Percentiles rank a stretch among this genome's conserved stretches.
These are phyloP conservation scores for Polydrusus cervinus DNA, from an alignment of 2,888 invertebrate species.

Conservation along the genomic window DNA sequence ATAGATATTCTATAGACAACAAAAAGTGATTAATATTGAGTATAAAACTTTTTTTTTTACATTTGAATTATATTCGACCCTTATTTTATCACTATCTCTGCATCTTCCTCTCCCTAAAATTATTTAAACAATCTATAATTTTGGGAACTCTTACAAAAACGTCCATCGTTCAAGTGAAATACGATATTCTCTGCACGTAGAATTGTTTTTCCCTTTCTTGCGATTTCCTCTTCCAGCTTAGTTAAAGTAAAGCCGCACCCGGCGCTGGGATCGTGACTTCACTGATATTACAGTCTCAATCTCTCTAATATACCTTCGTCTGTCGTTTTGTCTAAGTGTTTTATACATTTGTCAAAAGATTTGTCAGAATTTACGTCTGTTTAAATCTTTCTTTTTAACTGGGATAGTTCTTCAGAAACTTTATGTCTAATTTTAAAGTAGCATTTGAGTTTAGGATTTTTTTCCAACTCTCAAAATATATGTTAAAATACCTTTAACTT, in stretches of 20 bases:
- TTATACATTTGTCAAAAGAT: constrained; percentile 30
- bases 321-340: constrained; percentile 29
- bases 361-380: constrained; percentile 6
- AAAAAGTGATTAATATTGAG: too few species aligned
- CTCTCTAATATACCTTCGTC: constrained; percentile 28
- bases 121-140: constrained; percentile 24
- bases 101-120: constrained; percentile 3
- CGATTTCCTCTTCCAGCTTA: constrained; percentile 57
- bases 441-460: too few species aligned
- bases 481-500: too few species aligned
- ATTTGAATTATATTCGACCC: background rate
- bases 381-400: background rate
- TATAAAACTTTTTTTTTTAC: too few species aligned
- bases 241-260: constrained; percentile 63
- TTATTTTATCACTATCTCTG: background rate
- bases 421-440: too few species aligned
- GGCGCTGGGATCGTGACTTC: constrained; percentile 70
- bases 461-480: too few species aligned
- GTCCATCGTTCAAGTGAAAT: constrained; percentile 44
- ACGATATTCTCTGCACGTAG: constrained; percentile 67
- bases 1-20: too few species aligned
- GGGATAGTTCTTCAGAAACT: too few species aligned
- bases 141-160: constrained; percentile 20
- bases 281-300: constrained; percentile 64
- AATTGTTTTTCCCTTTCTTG: constrained; percentile 61